These are phyloP conservation scores for Andinoacara biseriatus DNA, from an alignment of 2,113 vertebrate species.

Conservation along the genomic window DNA sequence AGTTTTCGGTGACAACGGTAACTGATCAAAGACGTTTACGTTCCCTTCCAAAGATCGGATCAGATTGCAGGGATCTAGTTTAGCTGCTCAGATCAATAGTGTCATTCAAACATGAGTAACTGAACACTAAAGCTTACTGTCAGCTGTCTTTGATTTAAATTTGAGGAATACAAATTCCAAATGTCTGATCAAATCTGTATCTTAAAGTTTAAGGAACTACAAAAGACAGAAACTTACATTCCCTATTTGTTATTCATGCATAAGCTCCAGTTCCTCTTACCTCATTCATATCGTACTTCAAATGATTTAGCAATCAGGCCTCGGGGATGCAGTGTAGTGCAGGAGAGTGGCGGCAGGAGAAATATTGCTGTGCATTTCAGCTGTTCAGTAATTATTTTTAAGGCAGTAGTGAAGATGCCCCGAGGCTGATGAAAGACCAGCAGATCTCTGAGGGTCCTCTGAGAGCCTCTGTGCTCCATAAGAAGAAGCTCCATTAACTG, in stretches of 20 bases:
- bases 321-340: conserved; percentile 33
- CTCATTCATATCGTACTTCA: conserved; percentile 74
- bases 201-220: conserved; percentile 23
- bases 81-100: background rate
- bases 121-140: background rate
- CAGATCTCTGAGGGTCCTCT: conserved; percentile 54
- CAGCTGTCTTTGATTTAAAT: conserved; percentile 34
- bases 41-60: conserved; percentile 12
- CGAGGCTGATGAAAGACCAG: conserved; percentile 71
- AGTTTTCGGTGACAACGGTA: background rate
- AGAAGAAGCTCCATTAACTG: conserved; percentile 60
- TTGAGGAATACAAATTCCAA: conserved; percentile 36
- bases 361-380: conserved; percentile 67
- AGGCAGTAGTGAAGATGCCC: conserved; percentile 50
- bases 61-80: background rate
- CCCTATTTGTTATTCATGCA: conserved; percentile 71
- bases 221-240: conserved; percentile 46
- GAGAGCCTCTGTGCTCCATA: conserved; percentile 33
- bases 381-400: conserved; percentile 75
- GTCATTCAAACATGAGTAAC: conserved; percentile 11
- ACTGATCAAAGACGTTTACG: conserved; percentile 32
- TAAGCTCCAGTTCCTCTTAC: conserved; percentile 62
- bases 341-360: conserved; percentile 50
- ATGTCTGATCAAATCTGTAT: conserved; percentile 48
- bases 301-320: conserved; percentile 76